Conservation (phyloP, 2,113 vertebrate genomes). For the Mustelus asterias region DNA sequence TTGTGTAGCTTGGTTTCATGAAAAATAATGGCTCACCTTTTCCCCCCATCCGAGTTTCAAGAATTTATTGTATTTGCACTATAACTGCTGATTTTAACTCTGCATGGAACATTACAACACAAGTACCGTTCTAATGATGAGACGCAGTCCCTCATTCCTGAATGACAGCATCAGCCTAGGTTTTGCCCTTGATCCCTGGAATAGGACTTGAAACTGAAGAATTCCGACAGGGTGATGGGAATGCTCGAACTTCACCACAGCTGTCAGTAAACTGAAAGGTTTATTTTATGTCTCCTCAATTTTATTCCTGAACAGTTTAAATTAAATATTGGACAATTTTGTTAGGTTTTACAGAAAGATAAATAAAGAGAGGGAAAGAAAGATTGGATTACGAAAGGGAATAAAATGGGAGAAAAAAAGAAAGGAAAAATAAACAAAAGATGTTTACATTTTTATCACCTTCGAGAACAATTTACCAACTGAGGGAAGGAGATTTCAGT, state of each 20-base stretch:
- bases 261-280: background rate
- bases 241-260: background rate
- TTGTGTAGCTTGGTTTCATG: background rate
- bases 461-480: background rate
- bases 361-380: background rate
- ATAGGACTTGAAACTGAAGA: background rate
- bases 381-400: background rate
- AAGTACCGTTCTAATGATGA: background rate
- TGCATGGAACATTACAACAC: background rate
- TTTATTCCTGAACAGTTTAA: background rate
- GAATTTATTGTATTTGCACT: background rate
- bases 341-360: background rate
- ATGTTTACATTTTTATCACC: no score
- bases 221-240: background rate
- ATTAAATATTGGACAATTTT: background rate
- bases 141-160: background rate
- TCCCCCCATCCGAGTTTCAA: background rate
- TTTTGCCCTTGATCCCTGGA: background rate
- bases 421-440: background rate
- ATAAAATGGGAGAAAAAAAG: background rate
- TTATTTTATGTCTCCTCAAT: background rate
- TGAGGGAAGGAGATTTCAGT: background rate
- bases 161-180: background rate
- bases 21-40: background rate
- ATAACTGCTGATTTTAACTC: background rate